These are phyloP conservation scores for Harpalus rubripes DNA, from an alignment of 2,888 invertebrate genomes.

Conservation along the genomic window DNA sequence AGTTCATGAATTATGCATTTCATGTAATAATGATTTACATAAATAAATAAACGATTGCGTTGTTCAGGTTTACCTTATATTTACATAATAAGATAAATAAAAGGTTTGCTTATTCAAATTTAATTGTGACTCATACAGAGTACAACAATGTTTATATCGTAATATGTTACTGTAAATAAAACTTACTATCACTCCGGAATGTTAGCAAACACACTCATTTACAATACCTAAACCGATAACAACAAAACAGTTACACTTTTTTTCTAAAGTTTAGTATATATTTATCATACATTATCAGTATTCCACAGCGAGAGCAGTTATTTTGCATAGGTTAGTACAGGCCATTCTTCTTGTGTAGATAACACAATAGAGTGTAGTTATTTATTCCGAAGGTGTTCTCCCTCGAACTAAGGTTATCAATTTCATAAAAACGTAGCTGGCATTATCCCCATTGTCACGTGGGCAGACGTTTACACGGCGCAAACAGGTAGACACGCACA, in stretches of 20 bases:
- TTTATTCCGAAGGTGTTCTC: conserved; percentile 47
- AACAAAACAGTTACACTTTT: background rate
- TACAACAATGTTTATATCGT: too few relatives aligned
- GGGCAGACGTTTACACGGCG: background rate
- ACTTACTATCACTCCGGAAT: background rate
- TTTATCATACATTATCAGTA: background rate
- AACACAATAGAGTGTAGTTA: conserved; percentile 25
- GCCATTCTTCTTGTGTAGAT: conserved; percentile 10
- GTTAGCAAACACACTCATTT: background rate
- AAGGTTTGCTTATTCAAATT: background rate
- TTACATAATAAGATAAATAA: background rate
- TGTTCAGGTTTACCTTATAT: background rate
- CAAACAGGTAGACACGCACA: conserved; percentile 9
- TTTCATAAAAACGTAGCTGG: conserved; percentile 47
- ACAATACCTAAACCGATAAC: background rate
- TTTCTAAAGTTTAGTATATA: background rate
- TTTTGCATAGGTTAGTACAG: background rate
- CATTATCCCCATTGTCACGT: conserved; percentile 9
- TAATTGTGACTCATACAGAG: too few relatives aligned
- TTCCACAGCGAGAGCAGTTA: background rate
- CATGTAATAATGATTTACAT: background rate
- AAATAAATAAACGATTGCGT: background rate
- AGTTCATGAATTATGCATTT: background rate
- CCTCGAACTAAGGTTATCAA: conserved; percentile 31
- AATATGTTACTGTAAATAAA: background rate